Evolutionary conservation across 2,888 invertebrate genomes (phyloP).

Genomic region (Patella depressa): DNA sequence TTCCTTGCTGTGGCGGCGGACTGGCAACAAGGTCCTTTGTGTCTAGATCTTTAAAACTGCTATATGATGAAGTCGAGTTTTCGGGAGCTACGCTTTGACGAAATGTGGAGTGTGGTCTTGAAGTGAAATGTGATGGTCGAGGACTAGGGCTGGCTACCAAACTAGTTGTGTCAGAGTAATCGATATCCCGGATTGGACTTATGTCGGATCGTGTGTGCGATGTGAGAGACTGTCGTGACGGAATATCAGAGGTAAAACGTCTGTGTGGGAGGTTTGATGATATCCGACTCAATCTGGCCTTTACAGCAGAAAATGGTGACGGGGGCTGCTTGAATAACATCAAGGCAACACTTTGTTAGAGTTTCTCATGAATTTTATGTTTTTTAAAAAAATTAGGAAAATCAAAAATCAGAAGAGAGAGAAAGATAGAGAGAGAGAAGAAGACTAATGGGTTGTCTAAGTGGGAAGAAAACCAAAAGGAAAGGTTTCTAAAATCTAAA

Average conservation of each 20-base stretch:
- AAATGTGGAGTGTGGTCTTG: background rate
- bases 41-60: background rate
- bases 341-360: slow-evolving; percentile 25
- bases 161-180: slow-evolving; percentile 8
- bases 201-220: slow-evolving; percentile 4
- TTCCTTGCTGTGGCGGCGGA: background rate
- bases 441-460: too few relatives aligned
- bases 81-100: background rate
- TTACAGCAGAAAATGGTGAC: slow-evolving; percentile 26
- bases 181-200: background rate
- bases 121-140: background rate
- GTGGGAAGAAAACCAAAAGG: too few relatives aligned
- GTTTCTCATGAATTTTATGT: slow-evolving; percentile 4
- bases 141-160: slow-evolving; percentile 13
- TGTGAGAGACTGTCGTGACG: slow-evolving; percentile 17
- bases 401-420: background rate
- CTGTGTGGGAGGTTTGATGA: slow-evolving; percentile 31
- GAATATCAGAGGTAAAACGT: slow-evolving; percentile 32
- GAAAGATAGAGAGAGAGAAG: too few relatives aligned
- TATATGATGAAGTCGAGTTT: background rate
- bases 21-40: background rate
- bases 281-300: slow-evolving; percentile 24
- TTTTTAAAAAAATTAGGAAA: background rate
- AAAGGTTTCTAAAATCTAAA: too few relatives aligned
- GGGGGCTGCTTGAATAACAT: slow-evolving; percentile 42